Percentiles rank a stretch among this genome's conserved stretches.
Evolutionary conservation across 2,797 vertebrate species (phyloP).

Genomic region (Lagocephalus sceleratus): DNA sequence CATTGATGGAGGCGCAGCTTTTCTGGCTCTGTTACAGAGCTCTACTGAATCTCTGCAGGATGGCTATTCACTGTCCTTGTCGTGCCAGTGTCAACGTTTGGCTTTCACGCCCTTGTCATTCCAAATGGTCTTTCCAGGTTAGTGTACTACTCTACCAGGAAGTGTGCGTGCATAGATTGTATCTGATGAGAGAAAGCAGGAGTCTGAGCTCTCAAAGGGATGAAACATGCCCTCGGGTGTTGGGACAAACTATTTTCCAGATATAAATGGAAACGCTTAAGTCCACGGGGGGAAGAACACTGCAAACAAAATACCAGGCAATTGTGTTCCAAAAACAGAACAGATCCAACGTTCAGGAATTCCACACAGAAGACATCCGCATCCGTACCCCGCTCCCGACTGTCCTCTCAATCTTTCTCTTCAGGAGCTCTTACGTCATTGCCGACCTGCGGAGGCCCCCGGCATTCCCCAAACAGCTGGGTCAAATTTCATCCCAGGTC

Average conservation of each 20-base stretch:
- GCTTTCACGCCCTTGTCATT: slow-evolving; percentile 20
- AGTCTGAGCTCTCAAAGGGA: slow-evolving; percentile 4
- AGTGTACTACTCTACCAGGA: not conserved
- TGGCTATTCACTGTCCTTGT: slow-evolving; percentile 37
- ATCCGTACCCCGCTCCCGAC: slow-evolving; percentile 10
- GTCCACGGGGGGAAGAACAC: slow-evolving; percentile 30
- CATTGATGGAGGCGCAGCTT: slow-evolving; percentile 58
- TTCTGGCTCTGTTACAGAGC: slow-evolving; percentile 39
- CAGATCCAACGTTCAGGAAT: slow-evolving; percentile 61
- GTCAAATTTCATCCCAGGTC: slow-evolving; percentile 54
- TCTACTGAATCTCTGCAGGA: slow-evolving; percentile 37
- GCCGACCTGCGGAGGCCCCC: slow-evolving; percentile 53
- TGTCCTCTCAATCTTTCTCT: slow-evolving; percentile 18
- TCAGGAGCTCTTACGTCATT: slow-evolving; percentile 63
- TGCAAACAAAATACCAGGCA: slow-evolving; percentile 40
- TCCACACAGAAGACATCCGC: slow-evolving; percentile 70
- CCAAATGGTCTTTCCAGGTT: slow-evolving; percentile 16
- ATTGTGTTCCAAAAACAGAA: slow-evolving; percentile 75
- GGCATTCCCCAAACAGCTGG: slow-evolving; percentile 72
- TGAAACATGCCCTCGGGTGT: slow-evolving; percentile 20
- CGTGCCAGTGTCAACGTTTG: slow-evolving; percentile 43
- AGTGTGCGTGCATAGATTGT: not conserved
- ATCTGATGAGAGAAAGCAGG: slow-evolving; percentile 1
- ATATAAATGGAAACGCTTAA: slow-evolving; percentile 48
- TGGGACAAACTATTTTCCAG: slow-evolving; percentile 39